phyloP scores from a whole-genome alignment of 2,888 invertebrate species.

The Chalcis sispes region DNA sequence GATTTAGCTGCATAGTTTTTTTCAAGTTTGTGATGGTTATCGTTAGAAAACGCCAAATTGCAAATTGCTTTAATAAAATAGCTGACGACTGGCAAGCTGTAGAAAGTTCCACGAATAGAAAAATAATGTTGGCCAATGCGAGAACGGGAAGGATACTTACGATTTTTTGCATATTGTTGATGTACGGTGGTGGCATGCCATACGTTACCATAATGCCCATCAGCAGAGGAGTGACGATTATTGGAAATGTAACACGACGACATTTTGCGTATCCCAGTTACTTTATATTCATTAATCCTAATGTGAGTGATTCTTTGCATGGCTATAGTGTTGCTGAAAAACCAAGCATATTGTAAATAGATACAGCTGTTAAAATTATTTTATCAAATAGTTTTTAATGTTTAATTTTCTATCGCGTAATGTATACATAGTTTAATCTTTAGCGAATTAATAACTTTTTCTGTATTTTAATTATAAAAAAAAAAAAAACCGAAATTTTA shows the following conservation, averaged over 20 bases:
- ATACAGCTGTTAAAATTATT: too few relatives aligned
- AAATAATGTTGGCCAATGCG: slow-evolving; percentile 61
- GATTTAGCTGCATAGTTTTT: too few relatives aligned
- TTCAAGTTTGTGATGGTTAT: too few relatives aligned
- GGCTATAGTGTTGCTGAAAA: background rate
- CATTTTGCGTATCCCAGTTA: slow-evolving; percentile 56
- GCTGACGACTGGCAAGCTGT: slow-evolving; percentile 60
- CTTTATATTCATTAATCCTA: slow-evolving; percentile 13
- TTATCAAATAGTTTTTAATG: too few relatives aligned
- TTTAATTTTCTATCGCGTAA: too few relatives aligned
- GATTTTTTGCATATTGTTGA: slow-evolving; percentile 53
- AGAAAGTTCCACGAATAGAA: slow-evolving; percentile 43
- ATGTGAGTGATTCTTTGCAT: slow-evolving; percentile 32
- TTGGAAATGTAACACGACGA: slow-evolving; percentile 59
- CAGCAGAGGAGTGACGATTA: slow-evolving; percentile 45
- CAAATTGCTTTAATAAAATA: slow-evolving; percentile 60
- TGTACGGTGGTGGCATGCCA: slow-evolving; percentile 60
- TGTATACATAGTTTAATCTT: too few relatives aligned
- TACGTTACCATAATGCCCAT: slow-evolving; percentile 60
- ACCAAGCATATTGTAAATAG: background rate
- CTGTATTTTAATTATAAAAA: too few relatives aligned
- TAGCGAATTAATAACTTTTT: too few relatives aligned
- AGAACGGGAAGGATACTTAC: slow-evolving; percentile 59
- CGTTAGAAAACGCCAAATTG: too few relatives aligned
- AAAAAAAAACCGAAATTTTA: too few relatives aligned